Evolutionary conservation across 2,888 invertebrate genomes (phyloP).

Genomic region (Lacanobia oleracea): DNA sequence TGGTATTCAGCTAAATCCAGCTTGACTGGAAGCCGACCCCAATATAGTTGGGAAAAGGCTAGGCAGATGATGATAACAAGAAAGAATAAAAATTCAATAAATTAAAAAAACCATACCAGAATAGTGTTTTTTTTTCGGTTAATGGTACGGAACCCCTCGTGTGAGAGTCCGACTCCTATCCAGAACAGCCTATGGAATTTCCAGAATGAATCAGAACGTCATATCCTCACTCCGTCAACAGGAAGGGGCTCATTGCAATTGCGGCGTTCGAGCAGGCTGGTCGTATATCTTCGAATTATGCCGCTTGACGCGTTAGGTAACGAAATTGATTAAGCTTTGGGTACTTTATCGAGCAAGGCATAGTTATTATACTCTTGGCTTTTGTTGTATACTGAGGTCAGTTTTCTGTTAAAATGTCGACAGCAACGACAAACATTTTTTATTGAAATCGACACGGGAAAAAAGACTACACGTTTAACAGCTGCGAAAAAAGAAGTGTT

Average conservation of each 20-base stretch:
- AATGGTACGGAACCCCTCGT: too few species aligned
- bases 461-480: background rate
- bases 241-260: slow-evolving; percentile 54
- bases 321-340: slow-evolving; percentile 10
- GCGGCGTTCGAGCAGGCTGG: slow-evolving; percentile 9
- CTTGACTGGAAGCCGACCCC: too few species aligned
- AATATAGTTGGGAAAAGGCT: too few species aligned
- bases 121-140: too few species aligned
- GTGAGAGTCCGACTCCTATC: too few species aligned
- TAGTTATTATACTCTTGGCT: background rate
- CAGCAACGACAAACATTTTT: background rate
- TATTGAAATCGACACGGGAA: too few species aligned
- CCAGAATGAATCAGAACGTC: slow-evolving; percentile 30
- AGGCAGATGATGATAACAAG: too few species aligned
- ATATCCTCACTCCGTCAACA: slow-evolving; percentile 25
- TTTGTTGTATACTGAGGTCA: too few species aligned
- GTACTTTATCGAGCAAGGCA: background rate
- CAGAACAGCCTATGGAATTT: slow-evolving; percentile 15
- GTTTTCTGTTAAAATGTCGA: background rate
- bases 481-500: background rate
- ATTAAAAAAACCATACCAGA: too few species aligned
- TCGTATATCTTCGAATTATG: slow-evolving; percentile 54
- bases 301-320: slow-evolving; percentile 24
- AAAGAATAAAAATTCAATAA: too few species aligned
- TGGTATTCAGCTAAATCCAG: too few species aligned